Base-by-base conservation (phyloP, 2,888 invertebrate species). In the Malthinus seriepunctatus region DNA sequence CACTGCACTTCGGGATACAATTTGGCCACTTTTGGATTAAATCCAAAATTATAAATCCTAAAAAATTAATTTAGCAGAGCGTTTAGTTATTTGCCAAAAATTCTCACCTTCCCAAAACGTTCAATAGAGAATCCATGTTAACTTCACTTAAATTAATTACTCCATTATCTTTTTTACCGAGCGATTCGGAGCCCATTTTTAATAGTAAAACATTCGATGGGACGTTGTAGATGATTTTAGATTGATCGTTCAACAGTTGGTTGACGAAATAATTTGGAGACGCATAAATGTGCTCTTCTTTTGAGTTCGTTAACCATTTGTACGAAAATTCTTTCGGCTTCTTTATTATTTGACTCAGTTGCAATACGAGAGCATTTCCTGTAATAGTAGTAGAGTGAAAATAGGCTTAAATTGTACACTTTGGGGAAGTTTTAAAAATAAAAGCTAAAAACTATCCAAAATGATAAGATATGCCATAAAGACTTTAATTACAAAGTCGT, bases 21-120 rank as follows among this genome's bases (percentile, higher is more conserved):
- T 56, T 87, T 86, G 1, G 88, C 83, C 3, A 94, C 76, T 60
- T 88, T 84, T 1, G 92, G 86, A 69, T 90, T 87, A 51, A 90
- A 71, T 1, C 97, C 97, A 23, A 83, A 81, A 63, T 87, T 86
- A 78, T 89, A 95, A 61, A 95, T 76, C 67, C 91, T 91, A 42
- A 15, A 42, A 42, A 4, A 3, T 0, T 4, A n/a, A 7, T 39
- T 39, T 8, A 23, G 23, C 2, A 23, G 23, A 23, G 23, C 5
- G 5, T 1, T 15, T 11, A n/a, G 11, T 12, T 12, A 3, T 1
- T 8, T 38, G 3, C 14, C n/a, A 6, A 1, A 12, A 38, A 9
- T 15, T 9, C 0, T 15, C n/a, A 71, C 12, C 75, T 76, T 80
- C 39, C 11, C 32, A 46, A 10, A 33, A 10, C 32, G 32, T n/a